Percentiles rank a stretch among this genome's conserved stretches.
phyloP scores from a whole-genome alignment of 92 coral and sea anemone genomes.

The Hydrozoanthus gracilis region DNA sequence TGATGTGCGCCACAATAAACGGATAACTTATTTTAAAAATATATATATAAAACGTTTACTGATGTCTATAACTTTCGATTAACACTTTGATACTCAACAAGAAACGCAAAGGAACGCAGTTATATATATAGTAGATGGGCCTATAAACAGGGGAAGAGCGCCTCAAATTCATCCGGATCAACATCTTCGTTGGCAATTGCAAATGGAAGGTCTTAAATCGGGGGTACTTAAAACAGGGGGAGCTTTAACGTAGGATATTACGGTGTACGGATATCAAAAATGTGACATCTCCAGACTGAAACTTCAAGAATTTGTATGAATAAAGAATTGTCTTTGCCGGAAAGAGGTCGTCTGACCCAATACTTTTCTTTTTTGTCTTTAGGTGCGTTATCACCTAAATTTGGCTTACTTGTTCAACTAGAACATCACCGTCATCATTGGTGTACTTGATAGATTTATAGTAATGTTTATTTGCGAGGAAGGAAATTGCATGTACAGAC shows the following conservation, averaged over 20 bases:
- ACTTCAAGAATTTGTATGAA: neutral
- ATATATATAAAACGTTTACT: neutral
- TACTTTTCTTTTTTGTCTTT: neutral
- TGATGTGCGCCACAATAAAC: neutral
- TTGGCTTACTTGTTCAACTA: neutral
- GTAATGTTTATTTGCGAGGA: neutral
- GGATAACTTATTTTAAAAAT: neutral
- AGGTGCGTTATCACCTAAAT: neutral
- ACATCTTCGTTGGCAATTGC: neutral
- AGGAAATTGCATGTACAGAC: neutral
- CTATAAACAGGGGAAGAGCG: neutral
- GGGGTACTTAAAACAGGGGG: neutral
- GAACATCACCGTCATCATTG: neutral
- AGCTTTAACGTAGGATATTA: neutral
- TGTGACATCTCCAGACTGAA: neutral
- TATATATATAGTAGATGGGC: neutral
- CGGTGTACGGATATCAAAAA: neutral
- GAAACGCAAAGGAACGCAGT: neutral
- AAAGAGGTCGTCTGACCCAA: neutral
- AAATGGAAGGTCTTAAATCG: neutral
- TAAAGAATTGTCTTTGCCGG: neutral
- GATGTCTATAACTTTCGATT: neutral
- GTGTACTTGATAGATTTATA: neutral
- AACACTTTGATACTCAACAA: neutral
- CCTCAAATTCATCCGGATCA: neutral